A percentile compares a stretch with the other conserved stretches of the same genome.
Conservation (phyloP, 2,797 vertebrate genomes). For the Epinephelus coioides region DNA sequence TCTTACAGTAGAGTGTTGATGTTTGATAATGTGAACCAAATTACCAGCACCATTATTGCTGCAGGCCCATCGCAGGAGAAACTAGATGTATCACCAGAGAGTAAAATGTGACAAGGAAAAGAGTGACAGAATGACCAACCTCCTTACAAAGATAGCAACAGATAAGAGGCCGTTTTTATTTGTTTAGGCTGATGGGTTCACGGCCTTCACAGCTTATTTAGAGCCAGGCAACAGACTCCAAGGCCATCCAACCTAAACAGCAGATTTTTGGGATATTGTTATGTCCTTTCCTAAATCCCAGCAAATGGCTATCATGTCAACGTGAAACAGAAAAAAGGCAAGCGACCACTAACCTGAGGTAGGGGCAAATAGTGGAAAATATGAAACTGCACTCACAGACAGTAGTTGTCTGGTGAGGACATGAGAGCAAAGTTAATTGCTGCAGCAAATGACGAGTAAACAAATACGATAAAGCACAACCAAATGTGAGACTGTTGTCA, state of each 20-base stretch:
- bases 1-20: neutral
- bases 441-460: neutral
- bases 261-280: neutral
- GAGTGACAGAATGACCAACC: neutral
- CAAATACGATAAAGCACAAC: conserved; percentile 1
- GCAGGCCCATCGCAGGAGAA: neutral
- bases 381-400: neutral
- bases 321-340: neutral
- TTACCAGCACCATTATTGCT: neutral
- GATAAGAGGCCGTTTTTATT: neutral
- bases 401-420: neutral
- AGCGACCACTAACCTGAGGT: neutral
- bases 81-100: neutral
- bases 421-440: conserved; percentile 1
- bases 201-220: neutral
- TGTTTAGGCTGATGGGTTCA: conserved; percentile 11
- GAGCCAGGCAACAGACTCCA: neutral
- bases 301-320: neutral
- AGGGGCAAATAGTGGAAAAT: neutral
- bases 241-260: neutral
- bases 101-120: conserved; percentile 11
- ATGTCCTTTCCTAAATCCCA: neutral
- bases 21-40: conserved; percentile 5
- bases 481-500: conserved; percentile 12
- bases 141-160: conserved; percentile 2